Conservation (phyloP, 2,113 vertebrate genomes). For the Pseudopodoces humilis region DNA sequence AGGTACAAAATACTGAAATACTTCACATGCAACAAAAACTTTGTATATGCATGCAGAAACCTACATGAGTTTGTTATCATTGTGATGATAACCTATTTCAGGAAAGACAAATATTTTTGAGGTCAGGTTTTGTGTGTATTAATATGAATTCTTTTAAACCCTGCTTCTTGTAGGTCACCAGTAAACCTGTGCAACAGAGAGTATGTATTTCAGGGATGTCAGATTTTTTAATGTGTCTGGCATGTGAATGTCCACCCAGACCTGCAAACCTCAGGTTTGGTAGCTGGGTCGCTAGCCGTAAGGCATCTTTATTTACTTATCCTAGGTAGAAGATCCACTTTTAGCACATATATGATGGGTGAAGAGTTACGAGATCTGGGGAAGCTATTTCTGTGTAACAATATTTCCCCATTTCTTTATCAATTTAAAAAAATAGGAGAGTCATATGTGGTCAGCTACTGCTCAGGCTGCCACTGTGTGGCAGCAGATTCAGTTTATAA, state of each 20-base stretch:
- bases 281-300: not conserved
- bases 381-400: not conserved
- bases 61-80: not conserved
- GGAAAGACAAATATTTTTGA: not conserved
- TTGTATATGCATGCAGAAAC: not conserved
- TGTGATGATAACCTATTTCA: not conserved
- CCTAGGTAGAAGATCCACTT: not conserved
- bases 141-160: not conserved
- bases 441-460: not conserved
- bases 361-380: not conserved
- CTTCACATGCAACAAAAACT: not conserved
- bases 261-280: not conserved
- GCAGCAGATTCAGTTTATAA: not conserved
- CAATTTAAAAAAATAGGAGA: not conserved
- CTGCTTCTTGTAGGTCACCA: not conserved
- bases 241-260: not conserved
- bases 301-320: not conserved
- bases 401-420: not conserved
- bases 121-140: not conserved
- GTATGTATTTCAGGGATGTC: not conserved
- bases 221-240: not conserved
- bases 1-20: not conserved
- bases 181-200: not conserved
- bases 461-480: not conserved
- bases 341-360: rapidly evolving